Evolutionary conservation across 2,113 vertebrate species (phyloP).

Genomic region (Myotis lucifugus): DNA sequence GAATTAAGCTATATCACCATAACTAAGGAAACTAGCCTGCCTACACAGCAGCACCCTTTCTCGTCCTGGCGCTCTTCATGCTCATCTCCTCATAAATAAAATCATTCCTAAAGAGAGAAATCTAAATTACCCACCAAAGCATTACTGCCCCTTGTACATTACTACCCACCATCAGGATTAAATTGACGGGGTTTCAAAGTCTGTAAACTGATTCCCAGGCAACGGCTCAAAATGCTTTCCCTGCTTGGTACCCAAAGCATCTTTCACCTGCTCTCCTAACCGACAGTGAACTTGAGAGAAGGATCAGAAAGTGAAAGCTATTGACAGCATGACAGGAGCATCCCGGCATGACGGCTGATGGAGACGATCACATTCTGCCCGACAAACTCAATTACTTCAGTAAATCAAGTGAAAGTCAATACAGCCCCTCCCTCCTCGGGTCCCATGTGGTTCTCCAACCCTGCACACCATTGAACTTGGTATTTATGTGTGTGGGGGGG

Average conservation of each 20-base stretch:
- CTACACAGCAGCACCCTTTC: constrained; percentile 29
- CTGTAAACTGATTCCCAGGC: constrained; percentile 82
- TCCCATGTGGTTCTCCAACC: background rate
- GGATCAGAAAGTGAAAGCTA: constrained; percentile 86
- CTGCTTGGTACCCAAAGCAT: constrained; percentile 75
- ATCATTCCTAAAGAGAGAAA: constrained; percentile 47
- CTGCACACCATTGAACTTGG: background rate
- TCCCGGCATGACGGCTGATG: constrained; percentile 92
- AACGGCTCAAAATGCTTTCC: constrained; percentile 77
- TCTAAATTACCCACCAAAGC: constrained; percentile 74
- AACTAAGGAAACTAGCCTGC: constrained; percentile 62
- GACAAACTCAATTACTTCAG: constrained; percentile 93
- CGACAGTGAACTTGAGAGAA: constrained; percentile 84
- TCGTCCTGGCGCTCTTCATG: constrained; percentile 43
- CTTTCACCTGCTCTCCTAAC: constrained; percentile 84
- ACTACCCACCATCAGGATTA: constrained; percentile 73
- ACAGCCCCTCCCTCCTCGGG: constrained; percentile 71
- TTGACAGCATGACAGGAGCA: constrained; percentile 85
- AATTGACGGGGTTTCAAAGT: constrained; percentile 82
- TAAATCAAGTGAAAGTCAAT: constrained; percentile 95
- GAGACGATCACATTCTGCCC: constrained; percentile 90
- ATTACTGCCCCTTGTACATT: constrained; percentile 51
- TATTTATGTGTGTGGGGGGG: background rate
- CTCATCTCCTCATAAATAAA: constrained; percentile 33
- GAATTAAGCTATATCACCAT: constrained; percentile 71